Base-by-base conservation (phyloP, 1,140 invertebrate species). In the Xylocopa sonorina region DNA sequence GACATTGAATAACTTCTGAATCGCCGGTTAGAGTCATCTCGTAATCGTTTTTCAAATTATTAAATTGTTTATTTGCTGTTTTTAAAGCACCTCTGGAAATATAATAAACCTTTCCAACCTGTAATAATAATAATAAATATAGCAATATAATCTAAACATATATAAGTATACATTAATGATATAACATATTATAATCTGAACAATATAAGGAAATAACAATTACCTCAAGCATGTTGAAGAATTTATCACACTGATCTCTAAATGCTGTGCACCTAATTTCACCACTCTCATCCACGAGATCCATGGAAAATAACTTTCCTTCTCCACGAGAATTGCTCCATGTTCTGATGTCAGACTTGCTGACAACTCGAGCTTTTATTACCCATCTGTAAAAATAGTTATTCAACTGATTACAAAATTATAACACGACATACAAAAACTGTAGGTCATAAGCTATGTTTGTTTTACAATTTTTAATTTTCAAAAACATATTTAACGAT, bases 191-290 rank as follows among this genome's bases (percentile, higher is more conserved):
- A 53, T 14, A 9, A 58, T 50, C 27, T 29, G 7, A 58, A 32
- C 14, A 21, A 2, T 50, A 29, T 3, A n/a, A n/a, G n/a, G 32
- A 10, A 10, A 21, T 4, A 63, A 6, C 14, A 29, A 91, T 93
- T 90, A 98, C 95, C 94, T 99, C 95, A 80, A 99, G 94, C 91
- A 98, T 94, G 88, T 98, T 96, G 90, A 96, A 99, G 90, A 96
- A 99, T 90, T 97, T 98, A 88, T 99, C 98, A 82, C 96, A 97
- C 85, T 96, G 94, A 77, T 97, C 96, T 88, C 96, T 98, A 89
- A 99, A 99, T 12, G 95, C 98, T 2, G 98, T 99, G n/a, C 97
- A 97, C 74, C 97, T 93, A 74, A 99, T 99, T 93, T 99, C 98
- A 14, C 98, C 98, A 86, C 95, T 97, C 84, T 99, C 97, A 93